A percentile compares a stretch with the other conserved stretches of the same genome.
phyloP scores from a whole-genome alignment of 2,113 vertebrate genomes.

The Hippocampus barbouri region DNA sequence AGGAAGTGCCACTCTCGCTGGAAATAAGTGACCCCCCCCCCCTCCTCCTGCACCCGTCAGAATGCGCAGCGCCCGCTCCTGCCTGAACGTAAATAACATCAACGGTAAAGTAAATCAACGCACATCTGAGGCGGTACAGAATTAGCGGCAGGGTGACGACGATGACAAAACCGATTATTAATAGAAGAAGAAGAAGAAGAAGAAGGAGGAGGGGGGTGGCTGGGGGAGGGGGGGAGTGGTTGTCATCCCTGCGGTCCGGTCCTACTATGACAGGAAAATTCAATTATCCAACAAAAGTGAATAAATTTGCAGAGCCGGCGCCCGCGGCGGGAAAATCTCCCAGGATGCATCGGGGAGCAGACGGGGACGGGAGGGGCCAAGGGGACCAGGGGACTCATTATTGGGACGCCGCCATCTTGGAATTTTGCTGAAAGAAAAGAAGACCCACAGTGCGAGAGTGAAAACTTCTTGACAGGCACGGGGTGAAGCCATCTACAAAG shows the following conservation, averaged over 20 bases:
- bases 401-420: conserved; percentile 44
- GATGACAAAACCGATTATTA: conserved; percentile 64
- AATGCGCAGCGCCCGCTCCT: background rate
- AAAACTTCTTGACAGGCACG: background rate
- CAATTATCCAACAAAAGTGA: conserved; percentile 76
- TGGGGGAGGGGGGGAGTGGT: background rate
- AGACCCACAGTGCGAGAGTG: background rate
- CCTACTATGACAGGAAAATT: conserved; percentile 71
- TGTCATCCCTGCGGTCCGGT: conserved; percentile 47
- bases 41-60: background rate
- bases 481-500: background rate
- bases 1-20: conserved; percentile 7
- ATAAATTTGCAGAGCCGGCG: conserved; percentile 67
- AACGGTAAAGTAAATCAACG: conserved; percentile 34
- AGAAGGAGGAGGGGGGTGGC: conserved; percentile 3
- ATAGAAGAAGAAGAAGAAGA: conserved; percentile 30
- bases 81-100: conserved; percentile 56
- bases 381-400: conserved; percentile 46
- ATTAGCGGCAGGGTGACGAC: conserved; percentile 53
- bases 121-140: conserved; percentile 42
- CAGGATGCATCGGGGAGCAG: conserved; percentile 44
- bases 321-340: conserved; percentile 48
- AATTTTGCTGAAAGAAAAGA: conserved; percentile 8
- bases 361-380: background rate
- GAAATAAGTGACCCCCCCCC: conserved; percentile 30